Conservation (phyloP, 2,797 vertebrate genomes). For the Carapus acus region DNA sequence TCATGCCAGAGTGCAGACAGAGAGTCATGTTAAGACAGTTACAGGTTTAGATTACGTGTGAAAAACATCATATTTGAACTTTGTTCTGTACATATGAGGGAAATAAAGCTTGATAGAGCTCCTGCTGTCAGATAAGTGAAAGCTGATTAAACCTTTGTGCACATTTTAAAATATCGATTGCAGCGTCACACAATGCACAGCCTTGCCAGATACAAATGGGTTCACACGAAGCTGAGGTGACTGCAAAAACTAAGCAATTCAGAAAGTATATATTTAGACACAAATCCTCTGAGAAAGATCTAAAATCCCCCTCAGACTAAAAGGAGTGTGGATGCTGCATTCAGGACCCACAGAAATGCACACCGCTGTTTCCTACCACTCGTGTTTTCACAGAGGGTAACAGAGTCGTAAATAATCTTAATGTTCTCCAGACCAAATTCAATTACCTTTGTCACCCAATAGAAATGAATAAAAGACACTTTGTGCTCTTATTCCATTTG, state of each 20-base stretch:
- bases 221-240: conserved; percentile 23
- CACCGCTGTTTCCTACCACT: conserved; percentile 22
- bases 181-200: too few species aligned
- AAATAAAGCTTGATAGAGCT: neutral
- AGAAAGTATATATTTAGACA: conserved; percentile 47
- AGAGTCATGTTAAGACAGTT: too few species aligned
- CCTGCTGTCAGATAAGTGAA: conserved; percentile 6
- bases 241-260: conserved; percentile 26
- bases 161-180: too few species aligned
- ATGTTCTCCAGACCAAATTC: conserved; percentile 60
- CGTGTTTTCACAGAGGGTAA: conserved; percentile 40
- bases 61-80: too few species aligned
- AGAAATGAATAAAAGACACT: conserved; percentile 60
- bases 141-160: conserved; percentile 3
- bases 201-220: conserved; percentile 32
- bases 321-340: conserved; percentile 21
- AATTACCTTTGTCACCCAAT: conserved; percentile 59
- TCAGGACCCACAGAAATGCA: conserved; percentile 26
- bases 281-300: conserved; percentile 38
- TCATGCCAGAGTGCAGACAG: too few species aligned
- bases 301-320: conserved; percentile 28
- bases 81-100: too few species aligned
- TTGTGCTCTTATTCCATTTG: conserved; percentile 59
- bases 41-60: too few species aligned
- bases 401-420: conserved; percentile 63